A percentile compares a stretch with the other conserved stretches of the same genome.
Conservation (phyloP, 2,888 invertebrate genomes). For the Anaspis maculata region DNA sequence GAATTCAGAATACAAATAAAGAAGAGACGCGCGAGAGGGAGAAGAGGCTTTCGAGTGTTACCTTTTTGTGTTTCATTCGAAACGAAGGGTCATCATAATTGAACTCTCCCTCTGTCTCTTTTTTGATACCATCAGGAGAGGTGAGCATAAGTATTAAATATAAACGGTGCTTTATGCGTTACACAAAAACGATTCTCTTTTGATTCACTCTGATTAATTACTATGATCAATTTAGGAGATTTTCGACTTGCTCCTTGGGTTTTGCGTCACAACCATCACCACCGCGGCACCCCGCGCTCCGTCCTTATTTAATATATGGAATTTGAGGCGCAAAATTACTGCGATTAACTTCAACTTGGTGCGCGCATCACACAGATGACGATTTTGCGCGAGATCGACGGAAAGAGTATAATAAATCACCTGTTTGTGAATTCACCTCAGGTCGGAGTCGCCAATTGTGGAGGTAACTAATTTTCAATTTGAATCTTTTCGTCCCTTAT, state of each 20-base stretch:
- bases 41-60: neutral
- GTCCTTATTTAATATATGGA: slow-evolving; percentile 5
- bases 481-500: slow-evolving; percentile 36
- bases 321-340: slow-evolving; percentile 4
- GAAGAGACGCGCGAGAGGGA: slow-evolving; percentile 14
- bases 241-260: too few relatives aligned
- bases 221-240: too few relatives aligned
- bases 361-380: slow-evolving; percentile 7
- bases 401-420: slow-evolving; percentile 17
- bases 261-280: too few relatives aligned
- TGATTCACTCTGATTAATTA: neutral
- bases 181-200: neutral
- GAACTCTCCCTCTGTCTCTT: too few relatives aligned
- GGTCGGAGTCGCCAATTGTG: slow-evolving; percentile 29
- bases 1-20: slow-evolving; percentile 41
- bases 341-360: slow-evolving; percentile 8
- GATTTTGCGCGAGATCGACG: slow-evolving; percentile 2
- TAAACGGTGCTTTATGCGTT: too few relatives aligned
- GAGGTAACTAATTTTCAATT: slow-evolving; percentile 42
- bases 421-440: slow-evolving; percentile 24
- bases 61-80: too few relatives aligned
- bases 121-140: too few relatives aligned
- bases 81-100: too few relatives aligned
- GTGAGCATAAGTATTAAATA: too few relatives aligned
- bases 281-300: too few relatives aligned